Evolutionary conservation across 1,140 invertebrate species (phyloP).

Genomic region (Calliopsis andreniformis): DNA sequence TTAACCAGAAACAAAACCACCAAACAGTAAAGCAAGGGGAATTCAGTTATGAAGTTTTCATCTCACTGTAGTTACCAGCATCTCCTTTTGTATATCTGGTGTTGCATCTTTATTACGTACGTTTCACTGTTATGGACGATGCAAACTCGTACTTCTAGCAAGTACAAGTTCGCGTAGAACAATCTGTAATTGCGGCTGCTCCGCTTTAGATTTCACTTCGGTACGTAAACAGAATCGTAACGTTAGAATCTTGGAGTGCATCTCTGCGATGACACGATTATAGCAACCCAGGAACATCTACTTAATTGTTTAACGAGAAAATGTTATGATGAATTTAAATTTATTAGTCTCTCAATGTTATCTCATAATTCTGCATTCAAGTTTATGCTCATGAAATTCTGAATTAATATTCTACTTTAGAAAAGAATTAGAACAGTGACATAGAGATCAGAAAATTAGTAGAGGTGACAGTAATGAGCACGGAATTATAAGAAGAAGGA

Average conservation of each 20-base stretch:
- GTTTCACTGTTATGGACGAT: not conserved
- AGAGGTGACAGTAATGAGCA: no score
- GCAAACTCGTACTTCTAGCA: not conserved
- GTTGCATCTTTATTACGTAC: slow-evolving; percentile 18
- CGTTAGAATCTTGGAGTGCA: not conserved
- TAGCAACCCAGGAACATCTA: not conserved
- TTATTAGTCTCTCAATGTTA: no score
- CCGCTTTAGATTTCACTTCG: not conserved
- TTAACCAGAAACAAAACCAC: not conserved
- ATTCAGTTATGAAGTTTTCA: slow-evolving; percentile 20
- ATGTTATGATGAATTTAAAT: no score
- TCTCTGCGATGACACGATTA: not conserved
- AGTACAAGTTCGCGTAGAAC: slow-evolving; percentile 1
- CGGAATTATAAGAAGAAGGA: no score
- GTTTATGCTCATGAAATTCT: no score
- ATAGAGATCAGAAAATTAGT: no score
- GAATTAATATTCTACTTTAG: no score
- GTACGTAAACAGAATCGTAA: not conserved
- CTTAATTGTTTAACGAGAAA: no score
- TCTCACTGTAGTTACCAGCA: not conserved
- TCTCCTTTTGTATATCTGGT: slow-evolving; percentile 2
- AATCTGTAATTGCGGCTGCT: not conserved
- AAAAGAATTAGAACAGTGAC: no score
- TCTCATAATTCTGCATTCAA: no score
- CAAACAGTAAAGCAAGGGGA: not conserved